Evolutionary conservation across 2,888 invertebrate species (phyloP).

Genomic region (Mythimna lalbum): DNA sequence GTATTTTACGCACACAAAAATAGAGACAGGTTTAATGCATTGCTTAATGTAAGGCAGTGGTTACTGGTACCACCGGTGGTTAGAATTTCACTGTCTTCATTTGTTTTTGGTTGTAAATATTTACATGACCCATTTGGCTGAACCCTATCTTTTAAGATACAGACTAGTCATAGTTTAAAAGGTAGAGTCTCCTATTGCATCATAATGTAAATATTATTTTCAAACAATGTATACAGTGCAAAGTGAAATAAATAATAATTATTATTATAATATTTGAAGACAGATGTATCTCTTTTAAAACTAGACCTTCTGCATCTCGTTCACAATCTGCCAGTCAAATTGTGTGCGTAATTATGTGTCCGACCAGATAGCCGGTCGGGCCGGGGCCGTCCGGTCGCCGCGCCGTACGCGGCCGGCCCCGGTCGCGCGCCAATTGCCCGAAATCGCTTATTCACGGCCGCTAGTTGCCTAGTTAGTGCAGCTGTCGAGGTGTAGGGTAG

Average conservation of each 20-base stretch:
- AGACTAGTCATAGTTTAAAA: too few relatives aligned
- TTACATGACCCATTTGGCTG: too few relatives aligned
- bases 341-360: conserved; percentile 64
- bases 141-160: too few relatives aligned
- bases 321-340: conserved; percentile 39
- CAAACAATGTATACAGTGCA: too few relatives aligned
- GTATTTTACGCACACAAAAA: too few relatives aligned
- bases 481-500: conserved; percentile 68
- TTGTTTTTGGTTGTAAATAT: too few relatives aligned
- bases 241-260: too few relatives aligned
- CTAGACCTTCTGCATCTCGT: conserved; percentile 21
- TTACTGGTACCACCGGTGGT: neutral
- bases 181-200: too few relatives aligned
- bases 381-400: conserved; percentile 42
- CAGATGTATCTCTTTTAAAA: neutral
- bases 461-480: conserved; percentile 86
- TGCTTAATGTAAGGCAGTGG: neutral
- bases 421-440: conserved; percentile 71
- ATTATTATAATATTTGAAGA: too few relatives aligned
- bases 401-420: conserved; percentile 50
- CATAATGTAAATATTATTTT: too few relatives aligned
- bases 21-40: too few relatives aligned
- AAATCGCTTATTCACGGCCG: conserved; percentile 87
- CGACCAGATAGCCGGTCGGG: conserved; percentile 53
- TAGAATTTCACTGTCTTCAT: too few relatives aligned